Percentiles rank a stretch among this genome's conserved stretches.
These are phyloP conservation scores for Ceratosolen fusciceps DNA, from an alignment of 1,140 invertebrate genomes.

Conservation along the genomic window DNA sequence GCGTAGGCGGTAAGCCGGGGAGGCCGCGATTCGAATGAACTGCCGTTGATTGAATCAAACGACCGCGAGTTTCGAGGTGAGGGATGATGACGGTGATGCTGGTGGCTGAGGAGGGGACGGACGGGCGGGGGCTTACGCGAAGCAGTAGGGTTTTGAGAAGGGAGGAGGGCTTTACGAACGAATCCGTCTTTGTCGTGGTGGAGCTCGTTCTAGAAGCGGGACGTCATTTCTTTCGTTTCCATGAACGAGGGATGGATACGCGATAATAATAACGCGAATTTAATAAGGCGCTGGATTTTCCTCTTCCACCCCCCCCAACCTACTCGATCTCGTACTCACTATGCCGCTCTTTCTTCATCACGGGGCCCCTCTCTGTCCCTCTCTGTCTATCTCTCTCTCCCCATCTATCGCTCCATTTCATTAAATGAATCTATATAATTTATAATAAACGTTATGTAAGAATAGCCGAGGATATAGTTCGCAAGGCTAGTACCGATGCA, in stretches of 20 bases:
- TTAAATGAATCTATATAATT: not conserved
- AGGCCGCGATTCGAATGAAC: no score
- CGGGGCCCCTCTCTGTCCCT: not conserved
- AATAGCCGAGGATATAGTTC: no score
- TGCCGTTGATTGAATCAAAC: no score
- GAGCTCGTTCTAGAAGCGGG: constrained; percentile 9
- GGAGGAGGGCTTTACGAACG: constrained; percentile 34
- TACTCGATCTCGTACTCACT: not conserved
- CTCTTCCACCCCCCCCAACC: not conserved
- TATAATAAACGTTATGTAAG: not conserved
- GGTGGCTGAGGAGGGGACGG: not conserved
- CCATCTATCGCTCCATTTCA: not conserved
- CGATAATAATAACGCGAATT: no score
- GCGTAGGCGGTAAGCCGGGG: no score
- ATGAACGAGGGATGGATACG: constrained; percentile 22
- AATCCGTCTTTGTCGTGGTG: constrained; percentile 26
- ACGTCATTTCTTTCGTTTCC: constrained; percentile 39
- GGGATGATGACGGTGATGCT: not conserved
- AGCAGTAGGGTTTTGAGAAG: constrained; percentile 40
- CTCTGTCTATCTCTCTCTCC: not conserved
- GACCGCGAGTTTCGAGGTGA: no score
- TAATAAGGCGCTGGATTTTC: constrained; percentile 39
- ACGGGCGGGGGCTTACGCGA: no score
- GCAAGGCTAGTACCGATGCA: no score
- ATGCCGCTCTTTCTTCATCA: not conserved